Conservation (phyloP, 2,888 invertebrate genomes). For the Ditula angustiorana region DNA sequence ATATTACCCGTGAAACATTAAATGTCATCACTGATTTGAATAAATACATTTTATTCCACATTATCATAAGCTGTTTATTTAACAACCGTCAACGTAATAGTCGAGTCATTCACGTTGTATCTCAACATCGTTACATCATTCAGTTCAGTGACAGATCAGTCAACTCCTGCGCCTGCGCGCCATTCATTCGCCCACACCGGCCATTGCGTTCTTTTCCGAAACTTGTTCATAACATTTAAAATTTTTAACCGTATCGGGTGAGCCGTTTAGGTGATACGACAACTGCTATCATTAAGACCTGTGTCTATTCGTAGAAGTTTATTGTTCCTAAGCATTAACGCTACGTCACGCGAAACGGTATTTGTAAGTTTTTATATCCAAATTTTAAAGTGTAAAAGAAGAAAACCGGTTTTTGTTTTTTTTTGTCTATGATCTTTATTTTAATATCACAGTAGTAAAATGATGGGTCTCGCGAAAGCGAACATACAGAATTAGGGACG, state of each 20-base stretch:
- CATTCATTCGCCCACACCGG: slow-evolving; percentile 74
- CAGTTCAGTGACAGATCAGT: slow-evolving; percentile 74
- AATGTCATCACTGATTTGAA: slow-evolving; percentile 19
- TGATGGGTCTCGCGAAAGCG: too few species aligned
- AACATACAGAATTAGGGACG: too few species aligned
- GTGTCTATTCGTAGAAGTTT: too few species aligned
- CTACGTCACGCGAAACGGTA: too few species aligned
- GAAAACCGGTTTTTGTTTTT: too few species aligned
- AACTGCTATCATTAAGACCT: too few species aligned
- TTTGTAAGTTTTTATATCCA: too few species aligned
- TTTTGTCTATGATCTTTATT: too few species aligned
- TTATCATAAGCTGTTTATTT: slow-evolving; percentile 40
- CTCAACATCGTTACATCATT: slow-evolving; percentile 75
- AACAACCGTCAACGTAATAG: slow-evolving; percentile 46
- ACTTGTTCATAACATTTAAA: slow-evolving; percentile 41
- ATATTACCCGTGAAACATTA: slow-evolving; percentile 14
- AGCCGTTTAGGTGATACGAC: neutral
- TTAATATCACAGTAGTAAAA: too few species aligned
- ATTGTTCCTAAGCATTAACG: too few species aligned
- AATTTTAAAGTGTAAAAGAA: too few species aligned
- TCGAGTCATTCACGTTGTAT: slow-evolving; percentile 59
- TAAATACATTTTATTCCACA: slow-evolving; percentile 24
- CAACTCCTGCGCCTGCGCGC: slow-evolving; percentile 67
- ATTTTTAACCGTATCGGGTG: neutral
- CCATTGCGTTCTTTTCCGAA: slow-evolving; percentile 48